Percentiles rank a stretch among this genome's conserved stretches.
Evolutionary conservation across 2,797 vertebrate genomes (phyloP).

Genomic region (Neoniphon sammara): DNA sequence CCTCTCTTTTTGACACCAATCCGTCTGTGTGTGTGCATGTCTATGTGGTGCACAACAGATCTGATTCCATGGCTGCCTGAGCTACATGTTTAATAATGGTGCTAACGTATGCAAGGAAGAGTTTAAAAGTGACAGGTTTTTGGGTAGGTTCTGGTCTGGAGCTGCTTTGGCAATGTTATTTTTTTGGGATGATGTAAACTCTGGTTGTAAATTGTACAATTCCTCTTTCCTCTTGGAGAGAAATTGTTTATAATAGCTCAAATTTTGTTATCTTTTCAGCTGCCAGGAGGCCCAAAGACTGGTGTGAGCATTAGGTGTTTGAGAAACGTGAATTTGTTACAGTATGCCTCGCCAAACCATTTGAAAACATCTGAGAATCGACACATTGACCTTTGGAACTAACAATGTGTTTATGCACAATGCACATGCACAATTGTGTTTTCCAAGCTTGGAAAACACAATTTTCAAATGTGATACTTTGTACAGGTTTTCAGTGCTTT

Average conservation of each 20-base stretch:
- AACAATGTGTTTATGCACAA: not conserved
- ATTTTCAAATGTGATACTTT: not conserved
- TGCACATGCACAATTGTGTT: too few species aligned
- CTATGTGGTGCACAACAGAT: not conserved
- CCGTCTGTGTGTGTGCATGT: not conserved
- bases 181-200: constrained; percentile 1
- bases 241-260: not conserved
- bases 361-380: not conserved
- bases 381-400: not conserved
- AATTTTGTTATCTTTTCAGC: not conserved
- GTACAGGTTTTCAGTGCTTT: not conserved
- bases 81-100: not conserved
- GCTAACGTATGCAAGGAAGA: constrained; percentile 1
- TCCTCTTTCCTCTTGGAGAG: constrained; percentile 9
- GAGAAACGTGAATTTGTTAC: not conserved
- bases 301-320: not conserved
- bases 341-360: not conserved
- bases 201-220: not conserved
- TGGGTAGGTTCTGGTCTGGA: not conserved
- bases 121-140: not conserved
- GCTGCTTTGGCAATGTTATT: not conserved
- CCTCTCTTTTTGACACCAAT: not conserved
- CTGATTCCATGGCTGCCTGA: not conserved
- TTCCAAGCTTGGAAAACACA: too few species aligned
- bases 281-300: not conserved